Percentiles rank a stretch among this genome's conserved stretches.
These are phyloP conservation scores for Arge pagana DNA, from an alignment of 2,888 invertebrate genomes.

Conservation along the genomic window DNA sequence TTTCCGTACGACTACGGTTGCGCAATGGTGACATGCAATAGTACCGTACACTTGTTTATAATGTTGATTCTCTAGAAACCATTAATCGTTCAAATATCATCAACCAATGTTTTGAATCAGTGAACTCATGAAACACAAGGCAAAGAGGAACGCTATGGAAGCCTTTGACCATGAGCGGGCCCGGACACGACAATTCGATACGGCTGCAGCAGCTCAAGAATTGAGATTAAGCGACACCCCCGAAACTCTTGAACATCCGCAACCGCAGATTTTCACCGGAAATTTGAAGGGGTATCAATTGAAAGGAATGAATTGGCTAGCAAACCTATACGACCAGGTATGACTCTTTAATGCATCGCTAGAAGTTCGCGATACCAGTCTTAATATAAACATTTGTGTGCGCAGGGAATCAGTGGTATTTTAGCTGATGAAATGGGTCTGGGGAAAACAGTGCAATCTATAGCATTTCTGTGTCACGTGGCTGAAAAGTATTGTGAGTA, in stretches of 20 bases:
- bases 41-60: constrained; percentile 15
- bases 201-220: constrained; percentile 49
- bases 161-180: constrained; percentile 80
- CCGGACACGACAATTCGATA: constrained; percentile 74
- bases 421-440: constrained; percentile 96
- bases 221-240: constrained; percentile 52
- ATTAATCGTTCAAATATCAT: constrained; percentile 9
- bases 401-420: constrained; percentile 90
- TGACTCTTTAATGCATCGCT: neutral
- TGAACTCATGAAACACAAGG: constrained; percentile 78
- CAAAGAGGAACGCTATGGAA: constrained; percentile 81
- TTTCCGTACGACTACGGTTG: no score
- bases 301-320: constrained; percentile 96
- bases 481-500: constrained; percentile 80
- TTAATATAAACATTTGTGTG: constrained; percentile 20
- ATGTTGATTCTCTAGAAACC: constrained; percentile 16
- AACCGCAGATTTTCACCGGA: constrained; percentile 86
- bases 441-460: constrained; percentile 96
- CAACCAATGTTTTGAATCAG: constrained; percentile 54
- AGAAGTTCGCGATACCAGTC: neutral
- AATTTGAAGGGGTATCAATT: constrained; percentile 91
- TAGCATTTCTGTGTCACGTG: constrained; percentile 92
- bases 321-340: constrained; percentile 88
- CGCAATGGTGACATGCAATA: constrained; percentile 5
- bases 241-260: constrained; percentile 70